phyloP scores from a whole-genome alignment of 1,140 invertebrate genomes.

The Hylyphantes graminicola region DNA sequence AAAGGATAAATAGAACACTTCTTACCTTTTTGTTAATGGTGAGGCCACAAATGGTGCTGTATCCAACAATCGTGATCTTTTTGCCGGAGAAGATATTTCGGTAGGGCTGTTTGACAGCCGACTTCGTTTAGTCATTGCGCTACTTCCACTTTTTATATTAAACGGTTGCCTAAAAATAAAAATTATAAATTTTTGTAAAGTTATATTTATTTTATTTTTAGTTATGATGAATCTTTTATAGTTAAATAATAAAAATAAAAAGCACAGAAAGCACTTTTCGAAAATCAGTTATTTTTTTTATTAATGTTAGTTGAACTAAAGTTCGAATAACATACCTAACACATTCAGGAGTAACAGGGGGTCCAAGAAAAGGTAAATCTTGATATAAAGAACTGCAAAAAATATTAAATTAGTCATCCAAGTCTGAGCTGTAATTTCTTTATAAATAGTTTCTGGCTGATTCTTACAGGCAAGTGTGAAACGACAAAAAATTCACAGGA shows the following conservation, averaged over 20 bases:
- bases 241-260: neutral
- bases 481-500: too few relatives aligned
- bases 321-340: too few relatives aligned
- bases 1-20: neutral
- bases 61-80: conserved; percentile 43
- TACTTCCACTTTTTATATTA: neutral
- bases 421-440: too few relatives aligned
- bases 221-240: neutral
- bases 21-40: conserved; percentile 27
- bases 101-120: conserved; percentile 1
- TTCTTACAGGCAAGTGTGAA: too few relatives aligned
- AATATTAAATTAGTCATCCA: too few relatives aligned
- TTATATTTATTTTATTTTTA: neutral
- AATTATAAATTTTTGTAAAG: neutral
- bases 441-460: too few relatives aligned
- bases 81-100: conserved; percentile 39
- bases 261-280: too few relatives aligned
- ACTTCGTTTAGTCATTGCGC: neutral
- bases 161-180: neutral
- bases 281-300: too few relatives aligned
- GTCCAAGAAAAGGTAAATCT: too few relatives aligned
- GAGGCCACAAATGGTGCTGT: conserved; percentile 34
- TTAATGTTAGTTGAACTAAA: too few relatives aligned
- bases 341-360: too few relatives aligned
- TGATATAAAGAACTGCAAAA: too few relatives aligned